Evolutionary conservation across 2,888 invertebrate species (phyloP), one percentile per base, ranked within the genome.

Genomic region (Cataglyphis altisquamis): DNA sequence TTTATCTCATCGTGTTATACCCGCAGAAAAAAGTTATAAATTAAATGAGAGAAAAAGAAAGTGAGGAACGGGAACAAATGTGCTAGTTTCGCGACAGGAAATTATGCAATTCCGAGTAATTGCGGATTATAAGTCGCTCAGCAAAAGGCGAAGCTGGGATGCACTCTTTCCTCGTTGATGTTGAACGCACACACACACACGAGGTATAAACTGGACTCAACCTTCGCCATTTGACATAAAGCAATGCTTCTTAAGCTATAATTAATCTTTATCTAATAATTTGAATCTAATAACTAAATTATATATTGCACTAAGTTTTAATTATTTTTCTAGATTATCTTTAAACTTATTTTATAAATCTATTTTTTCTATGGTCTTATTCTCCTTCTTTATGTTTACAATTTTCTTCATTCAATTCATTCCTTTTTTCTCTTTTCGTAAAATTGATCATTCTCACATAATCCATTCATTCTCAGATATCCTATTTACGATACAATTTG

Each of bases 11-110:
- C 78, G 72, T 60, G 60, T 60, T 68, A 70, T 68, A 41, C 18
- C 60, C 70, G 78, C 78, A 78, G 72, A 70, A 78, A 60, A 78
- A 68, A 45, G 60, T 36, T 45, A 78, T 78, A 78, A 78, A 78
- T 78, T 78, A 60, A 78, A 78, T 60, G 60, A 78, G 57, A 5
- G 41, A 21, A 21, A 9, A 62, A 78, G 78, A 60, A 78, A 72
- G 70, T 10, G 57, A 60, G 10, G 78, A 29, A 70, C 70, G 60
- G 78, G 72, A 80, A 72, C 60, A 60, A 72, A 36, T n/a, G n/a
- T 15, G 21, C 41, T 21, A 8, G 32, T 32, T 70, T 41, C 18
- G 67, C 25, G 57, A 45, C 18, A 78, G 78, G 60, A 72, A 78
- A 78, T 78, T 78, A 78, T 70, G 60, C 78, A 78, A 78, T 78